phyloP scores from a whole-genome alignment of 2,797 vertebrate genomes.

The Rhabdomys pumilio region DNA sequence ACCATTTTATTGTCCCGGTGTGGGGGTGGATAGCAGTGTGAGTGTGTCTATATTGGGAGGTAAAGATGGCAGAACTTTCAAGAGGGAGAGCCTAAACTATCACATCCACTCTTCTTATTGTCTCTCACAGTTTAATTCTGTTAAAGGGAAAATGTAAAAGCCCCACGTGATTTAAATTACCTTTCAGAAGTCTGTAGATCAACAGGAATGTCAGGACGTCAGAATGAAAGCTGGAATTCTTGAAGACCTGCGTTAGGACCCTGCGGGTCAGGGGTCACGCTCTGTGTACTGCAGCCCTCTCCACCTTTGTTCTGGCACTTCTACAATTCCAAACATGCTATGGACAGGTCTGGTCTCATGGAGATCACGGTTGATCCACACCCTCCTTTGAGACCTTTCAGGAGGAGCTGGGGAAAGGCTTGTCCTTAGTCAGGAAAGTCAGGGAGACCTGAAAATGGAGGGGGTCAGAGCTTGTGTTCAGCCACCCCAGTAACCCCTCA shows the following conservation, averaged over 20 bases:
- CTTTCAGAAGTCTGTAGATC: background rate
- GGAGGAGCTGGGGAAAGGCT: background rate
- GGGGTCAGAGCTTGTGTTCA: background rate
- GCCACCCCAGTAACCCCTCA: background rate
- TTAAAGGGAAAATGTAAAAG: background rate
- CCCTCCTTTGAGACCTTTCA: background rate
- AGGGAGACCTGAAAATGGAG: background rate
- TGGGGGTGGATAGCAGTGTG: background rate
- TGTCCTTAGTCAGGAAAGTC: background rate
- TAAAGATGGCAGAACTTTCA: background rate
- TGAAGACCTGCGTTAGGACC: background rate
- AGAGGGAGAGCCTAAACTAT: background rate
- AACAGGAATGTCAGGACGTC: background rate
- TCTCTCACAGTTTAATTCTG: constrained; percentile 8
- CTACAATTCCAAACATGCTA: background rate
- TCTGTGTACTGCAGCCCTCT: background rate
- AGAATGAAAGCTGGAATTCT: background rate
- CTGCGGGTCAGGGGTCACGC: rapidly evolving
- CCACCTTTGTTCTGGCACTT: background rate
- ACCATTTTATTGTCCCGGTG: background rate
- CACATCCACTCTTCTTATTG: background rate
- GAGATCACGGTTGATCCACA: background rate
- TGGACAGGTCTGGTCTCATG: background rate
- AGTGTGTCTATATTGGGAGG: background rate
- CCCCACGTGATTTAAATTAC: background rate